These are phyloP conservation scores for Glaucomys volans DNA, from an alignment of 2,113 vertebrate genomes.

Conservation along the genomic window DNA sequence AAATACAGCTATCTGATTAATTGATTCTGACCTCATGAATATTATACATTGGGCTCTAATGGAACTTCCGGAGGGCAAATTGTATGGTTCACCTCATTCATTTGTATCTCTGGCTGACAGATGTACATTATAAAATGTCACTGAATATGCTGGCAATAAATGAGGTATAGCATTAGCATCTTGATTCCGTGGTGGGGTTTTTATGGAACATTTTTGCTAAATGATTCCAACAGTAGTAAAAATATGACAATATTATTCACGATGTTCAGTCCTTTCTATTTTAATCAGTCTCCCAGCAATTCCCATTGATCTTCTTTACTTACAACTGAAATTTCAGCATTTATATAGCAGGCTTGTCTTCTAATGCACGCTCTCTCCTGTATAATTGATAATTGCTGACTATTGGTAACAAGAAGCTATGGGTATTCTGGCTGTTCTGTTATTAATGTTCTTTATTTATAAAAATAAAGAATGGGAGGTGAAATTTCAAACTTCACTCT, in stretches of 20 bases:
- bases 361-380: slow-evolving; percentile 29
- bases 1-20: slow-evolving; percentile 93
- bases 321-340: slow-evolving; percentile 59
- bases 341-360: slow-evolving; percentile 81
- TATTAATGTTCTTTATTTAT: slow-evolving; percentile 82
- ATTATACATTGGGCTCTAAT: slow-evolving; percentile 92
- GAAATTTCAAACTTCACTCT: slow-evolving; percentile 34
- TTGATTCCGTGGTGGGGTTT: slow-evolving; percentile 87
- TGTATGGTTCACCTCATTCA: slow-evolving; percentile 92
- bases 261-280: slow-evolving; percentile 74
- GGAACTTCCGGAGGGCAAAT: slow-evolving; percentile 92
- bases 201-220: slow-evolving; percentile 90
- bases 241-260: slow-evolving; percentile 81
- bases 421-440: slow-evolving; percentile 61
- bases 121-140: slow-evolving; percentile 94
- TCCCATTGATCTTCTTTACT: slow-evolving; percentile 73
- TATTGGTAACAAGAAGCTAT: slow-evolving; percentile 74
- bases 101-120: slow-evolving; percentile 92
- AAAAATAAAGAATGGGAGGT: slow-evolving; percentile 43
- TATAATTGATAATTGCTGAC: slow-evolving; percentile 61
- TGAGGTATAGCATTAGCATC: slow-evolving; percentile 91
- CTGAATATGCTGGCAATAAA: slow-evolving; percentile 93
- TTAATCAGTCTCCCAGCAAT: slow-evolving; percentile 77
- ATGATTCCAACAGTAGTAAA: slow-evolving; percentile 88
- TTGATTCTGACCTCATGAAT: slow-evolving; percentile 94